Percentiles rank a stretch among this genome's conserved stretches.
phyloP scores from a whole-genome alignment of 2,888 invertebrate species.

The Oscheius myriophilus region DNA sequence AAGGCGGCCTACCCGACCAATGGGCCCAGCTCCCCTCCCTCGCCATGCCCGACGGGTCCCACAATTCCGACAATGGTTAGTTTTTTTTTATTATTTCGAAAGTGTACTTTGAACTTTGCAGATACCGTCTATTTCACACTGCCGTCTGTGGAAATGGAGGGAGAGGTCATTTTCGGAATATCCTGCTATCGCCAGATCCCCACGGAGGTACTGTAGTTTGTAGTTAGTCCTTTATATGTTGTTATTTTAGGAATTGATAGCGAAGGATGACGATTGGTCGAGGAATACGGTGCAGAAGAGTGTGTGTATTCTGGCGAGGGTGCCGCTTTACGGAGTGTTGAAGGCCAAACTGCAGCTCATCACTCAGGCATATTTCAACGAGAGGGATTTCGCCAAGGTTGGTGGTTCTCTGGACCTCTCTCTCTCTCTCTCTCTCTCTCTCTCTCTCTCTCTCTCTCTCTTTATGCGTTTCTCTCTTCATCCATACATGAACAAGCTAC shows the following conservation, averaged over 20 bases:
- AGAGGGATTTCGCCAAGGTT: constrained; percentile 75
- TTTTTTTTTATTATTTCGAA: constrained; percentile 5
- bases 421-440: too few relatives aligned
- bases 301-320: constrained; percentile 84
- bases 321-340: constrained; percentile 90
- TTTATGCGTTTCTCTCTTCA: too few relatives aligned
- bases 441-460: too few relatives aligned
- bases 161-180: constrained; percentile 89
- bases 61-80: constrained; percentile 84
- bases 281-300: constrained; percentile 97
- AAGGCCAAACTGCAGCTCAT: constrained; percentile 93
- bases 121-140: constrained; percentile 96
- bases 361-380: constrained; percentile 95
- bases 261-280: constrained; percentile 92
- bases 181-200: constrained; percentile 98
- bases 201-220: constrained; percentile 72
- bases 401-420: too few relatives aligned
- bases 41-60: constrained; percentile 96
- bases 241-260: constrained; percentile 82
- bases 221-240: neutral
- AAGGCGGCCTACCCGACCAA: constrained; percentile 82
- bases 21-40: constrained; percentile 97
- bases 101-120: too few relatives aligned
- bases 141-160: constrained; percentile 85
- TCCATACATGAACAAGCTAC: too few relatives aligned